phyloP scores from a whole-genome alignment of 2,888 invertebrate genomes.

The Agonopterix alstromeriana region DNA sequence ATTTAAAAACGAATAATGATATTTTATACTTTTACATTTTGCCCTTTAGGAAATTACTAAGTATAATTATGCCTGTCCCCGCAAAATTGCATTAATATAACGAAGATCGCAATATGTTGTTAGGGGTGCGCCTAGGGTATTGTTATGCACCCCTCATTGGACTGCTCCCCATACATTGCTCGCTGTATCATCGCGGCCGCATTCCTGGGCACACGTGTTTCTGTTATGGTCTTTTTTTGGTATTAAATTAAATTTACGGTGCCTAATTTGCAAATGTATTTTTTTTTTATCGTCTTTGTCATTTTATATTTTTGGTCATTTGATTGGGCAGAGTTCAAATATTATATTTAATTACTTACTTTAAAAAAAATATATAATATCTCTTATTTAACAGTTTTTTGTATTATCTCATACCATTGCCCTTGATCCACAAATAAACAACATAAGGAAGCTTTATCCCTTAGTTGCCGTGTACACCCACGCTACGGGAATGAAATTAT shows the following conservation, averaged over 20 bases:
- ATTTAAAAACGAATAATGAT: no score
- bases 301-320: background rate
- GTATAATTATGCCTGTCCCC: slow-evolving; percentile 18
- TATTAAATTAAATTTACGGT: background rate
- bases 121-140: slow-evolving; percentile 13
- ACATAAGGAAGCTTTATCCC: no score
- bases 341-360: no score
- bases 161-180: slow-evolving; percentile 13
- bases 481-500: no score
- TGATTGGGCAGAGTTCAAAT: no score
- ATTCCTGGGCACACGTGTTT: slow-evolving; percentile 63
- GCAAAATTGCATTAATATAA: slow-evolving; percentile 52
- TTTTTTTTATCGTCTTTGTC: background rate
- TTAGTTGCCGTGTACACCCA: no score
- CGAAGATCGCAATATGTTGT: slow-evolving; percentile 29
- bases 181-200: slow-evolving; percentile 23
- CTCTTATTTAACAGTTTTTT: no score
- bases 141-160: slow-evolving; percentile 31
- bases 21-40: no score
- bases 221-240: background rate
- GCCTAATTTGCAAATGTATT: background rate
- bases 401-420: no score
- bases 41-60: slow-evolving; percentile 1
- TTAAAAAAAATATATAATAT: no score
- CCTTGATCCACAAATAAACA: no score